Conservation (phyloP, 1,140 invertebrate species). For the Drosophila malerkotliana region DNA sequence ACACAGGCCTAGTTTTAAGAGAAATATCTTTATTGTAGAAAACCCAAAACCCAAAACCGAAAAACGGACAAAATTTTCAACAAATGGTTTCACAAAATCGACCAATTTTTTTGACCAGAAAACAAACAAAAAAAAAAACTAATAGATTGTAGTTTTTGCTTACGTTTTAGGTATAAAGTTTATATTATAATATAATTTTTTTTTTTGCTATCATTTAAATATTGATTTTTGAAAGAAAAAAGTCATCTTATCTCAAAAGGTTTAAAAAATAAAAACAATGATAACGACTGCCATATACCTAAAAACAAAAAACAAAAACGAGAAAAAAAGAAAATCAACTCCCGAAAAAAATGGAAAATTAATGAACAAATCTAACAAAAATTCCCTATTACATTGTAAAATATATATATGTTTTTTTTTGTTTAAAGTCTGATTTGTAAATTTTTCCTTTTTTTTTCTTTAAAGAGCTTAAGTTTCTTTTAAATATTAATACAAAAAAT, state of each 20-base stretch:
- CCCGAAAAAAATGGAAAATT: slow-evolving; percentile 13
- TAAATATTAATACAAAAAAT: slow-evolving; percentile 24
- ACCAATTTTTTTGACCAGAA: slow-evolving; percentile 23
- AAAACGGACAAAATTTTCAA: neutral
- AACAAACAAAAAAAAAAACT: slow-evolving; percentile 9
- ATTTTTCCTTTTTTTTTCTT: slow-evolving; percentile 36
- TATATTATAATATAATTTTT: slow-evolving; percentile 20
- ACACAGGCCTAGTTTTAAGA: slow-evolving; percentile 51
- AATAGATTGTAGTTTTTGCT: slow-evolving; percentile 8
- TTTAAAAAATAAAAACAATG: slow-evolving; percentile 42
- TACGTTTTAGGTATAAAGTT: slow-evolving; percentile 8
- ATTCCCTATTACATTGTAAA: neutral
- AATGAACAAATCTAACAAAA: slow-evolving; percentile 12
- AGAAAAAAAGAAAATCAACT: slow-evolving; percentile 18
- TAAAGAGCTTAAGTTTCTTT: slow-evolving; percentile 11
- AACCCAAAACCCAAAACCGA: slow-evolving; percentile 10
- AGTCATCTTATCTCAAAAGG: slow-evolving; percentile 72
- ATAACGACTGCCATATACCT: slow-evolving; percentile 76
- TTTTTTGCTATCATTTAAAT: slow-evolving; percentile 47
- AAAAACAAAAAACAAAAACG: slow-evolving; percentile 34
- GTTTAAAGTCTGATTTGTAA: slow-evolving; percentile 54
- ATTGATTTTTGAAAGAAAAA: slow-evolving; percentile 58
- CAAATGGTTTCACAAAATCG: slow-evolving; percentile 32
- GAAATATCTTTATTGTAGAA: slow-evolving; percentile 6
- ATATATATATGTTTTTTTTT: slow-evolving; percentile 5